These are phyloP conservation scores for Syndactyla subalaris DNA, from an alignment of 2,797 vertebrate genomes.

Conservation along the genomic window DNA sequence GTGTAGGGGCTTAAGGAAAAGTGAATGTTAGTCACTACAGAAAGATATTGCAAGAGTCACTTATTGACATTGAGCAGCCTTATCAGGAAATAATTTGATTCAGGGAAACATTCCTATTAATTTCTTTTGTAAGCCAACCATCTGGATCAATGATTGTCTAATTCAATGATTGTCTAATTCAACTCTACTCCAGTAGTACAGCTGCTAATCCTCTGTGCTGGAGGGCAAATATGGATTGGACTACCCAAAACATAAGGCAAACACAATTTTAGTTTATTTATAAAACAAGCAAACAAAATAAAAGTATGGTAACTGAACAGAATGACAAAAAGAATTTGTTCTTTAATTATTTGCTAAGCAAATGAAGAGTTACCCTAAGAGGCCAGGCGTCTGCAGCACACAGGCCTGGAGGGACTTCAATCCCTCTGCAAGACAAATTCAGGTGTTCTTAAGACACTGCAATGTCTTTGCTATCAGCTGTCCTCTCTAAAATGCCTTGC, in stretches of 20 bases:
- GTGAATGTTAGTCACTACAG: neutral
- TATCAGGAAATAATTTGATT: slow-evolving; percentile 51
- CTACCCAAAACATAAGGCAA: neutral
- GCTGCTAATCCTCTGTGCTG: slow-evolving; percentile 1
- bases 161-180: slow-evolving; percentile 52
- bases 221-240: neutral
- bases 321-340: neutral
- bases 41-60: neutral
- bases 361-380: neutral
- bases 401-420: neutral
- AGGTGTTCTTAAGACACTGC: neutral
- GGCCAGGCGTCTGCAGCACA: neutral
- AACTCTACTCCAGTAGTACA: neutral
- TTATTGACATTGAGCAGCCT: slow-evolving; percentile 22
- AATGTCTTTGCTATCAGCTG: neutral
- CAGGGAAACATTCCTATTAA: slow-evolving; percentile 25
- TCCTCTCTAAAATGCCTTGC: neutral
- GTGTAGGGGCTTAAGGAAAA: neutral
- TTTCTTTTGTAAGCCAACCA: neutral
- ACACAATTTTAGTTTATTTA: neutral
- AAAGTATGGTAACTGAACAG: neutral
- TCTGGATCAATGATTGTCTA: slow-evolving; percentile 37
- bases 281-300: neutral
- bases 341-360: neutral
- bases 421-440: neutral